Base-by-base conservation (phyloP, 1,140 invertebrate genomes). In the Drosophila ironensis region DNA sequence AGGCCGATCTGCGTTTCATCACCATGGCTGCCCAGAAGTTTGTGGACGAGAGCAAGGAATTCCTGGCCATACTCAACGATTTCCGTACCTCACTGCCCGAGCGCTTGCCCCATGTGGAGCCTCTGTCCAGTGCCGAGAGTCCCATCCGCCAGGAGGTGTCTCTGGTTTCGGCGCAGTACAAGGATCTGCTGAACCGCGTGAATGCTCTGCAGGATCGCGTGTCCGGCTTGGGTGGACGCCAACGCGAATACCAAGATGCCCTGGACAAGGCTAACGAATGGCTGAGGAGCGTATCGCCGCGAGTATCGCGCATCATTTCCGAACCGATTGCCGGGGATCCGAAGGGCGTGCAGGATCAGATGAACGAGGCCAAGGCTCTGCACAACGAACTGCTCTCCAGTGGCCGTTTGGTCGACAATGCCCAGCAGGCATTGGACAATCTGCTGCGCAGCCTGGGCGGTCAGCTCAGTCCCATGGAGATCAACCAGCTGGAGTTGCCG, bases 1-100 rank as follows among this genome's bases (percentile, higher is more conserved):
- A 98, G 90, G 97, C 97, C 1, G 97, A 99, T 91, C 91, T 98
- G 1, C 92, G 97, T 17, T 98, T 98, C 88, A 97, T 98, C 52
- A 97, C 96, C 1, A 98, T 98, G 95, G 94, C 96, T 0, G 96
- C 96, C 0, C 97, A 98, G 91, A 98, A 98, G 90, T 98, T 98
- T 90, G 93, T 97, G 27, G 97, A 98, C 78, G 96, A 98, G 89
- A 96, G 96, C 80, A 97, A 97, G 92, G 96, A 97, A 66, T 97
- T 96, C 90, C 90, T 97, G 1, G 92, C 93, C 22, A 91, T 94
- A 7, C 91, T 98, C 24, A 98, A 97, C 89, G 95, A 97, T 47
- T 97, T 96, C 90, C 93, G 96, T 35, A 96, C 95, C 1, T 93
- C 93, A 30, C 87, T 97, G 40, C 96, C 96, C 1, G 94, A 96